These are phyloP conservation scores for Drosophila malerkotliana DNA, from an alignment of 1,140 invertebrate species.

Conservation along the genomic window DNA sequence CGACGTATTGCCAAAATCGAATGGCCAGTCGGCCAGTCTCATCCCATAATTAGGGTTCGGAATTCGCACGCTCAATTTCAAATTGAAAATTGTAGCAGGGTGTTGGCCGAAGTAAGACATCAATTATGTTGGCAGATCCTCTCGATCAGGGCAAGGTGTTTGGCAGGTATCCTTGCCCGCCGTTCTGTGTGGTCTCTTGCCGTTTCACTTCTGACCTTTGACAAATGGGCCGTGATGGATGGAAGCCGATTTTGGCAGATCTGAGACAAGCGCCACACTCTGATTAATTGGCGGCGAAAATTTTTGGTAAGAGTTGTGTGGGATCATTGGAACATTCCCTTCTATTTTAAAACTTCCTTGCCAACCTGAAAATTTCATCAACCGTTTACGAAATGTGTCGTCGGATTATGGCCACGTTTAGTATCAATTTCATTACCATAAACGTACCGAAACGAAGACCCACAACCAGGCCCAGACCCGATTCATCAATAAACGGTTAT, in stretches of 20 bases:
- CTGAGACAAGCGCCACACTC: constrained; percentile 64
- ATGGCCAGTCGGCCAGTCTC: constrained; percentile 28
- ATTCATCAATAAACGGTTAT: constrained; percentile 62
- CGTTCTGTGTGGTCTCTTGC: constrained; percentile 60
- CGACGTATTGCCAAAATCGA: constrained; percentile 22
- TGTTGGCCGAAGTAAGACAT: constrained; percentile 55
- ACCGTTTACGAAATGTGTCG: not conserved
- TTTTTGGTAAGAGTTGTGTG: constrained; percentile 25
- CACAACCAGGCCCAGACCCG: constrained; percentile 8
- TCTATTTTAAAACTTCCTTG: too few relatives aligned
- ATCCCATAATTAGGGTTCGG: constrained; percentile 75
- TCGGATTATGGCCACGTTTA: constrained; percentile 12
- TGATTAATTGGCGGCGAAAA: constrained; percentile 62
- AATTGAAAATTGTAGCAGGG: constrained; percentile 74
- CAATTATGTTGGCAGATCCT: constrained; percentile 50
- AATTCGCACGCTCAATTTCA: constrained; percentile 81
- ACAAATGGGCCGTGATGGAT: constrained; percentile 74
- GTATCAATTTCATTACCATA: constrained; percentile 70
- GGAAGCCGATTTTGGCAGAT: constrained; percentile 39
- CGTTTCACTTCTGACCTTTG: constrained; percentile 57
- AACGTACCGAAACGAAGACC: constrained; percentile 28
- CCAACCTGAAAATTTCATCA: too few relatives aligned
- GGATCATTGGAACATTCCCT: too few relatives aligned
- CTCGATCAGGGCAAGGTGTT: constrained; percentile 39
- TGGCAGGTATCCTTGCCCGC: constrained; percentile 34